Evolutionary conservation across 2,113 vertebrate species (phyloP), one percentile per base, ranked within the genome.

Genomic region (Clarias macrocephalus): DNA sequence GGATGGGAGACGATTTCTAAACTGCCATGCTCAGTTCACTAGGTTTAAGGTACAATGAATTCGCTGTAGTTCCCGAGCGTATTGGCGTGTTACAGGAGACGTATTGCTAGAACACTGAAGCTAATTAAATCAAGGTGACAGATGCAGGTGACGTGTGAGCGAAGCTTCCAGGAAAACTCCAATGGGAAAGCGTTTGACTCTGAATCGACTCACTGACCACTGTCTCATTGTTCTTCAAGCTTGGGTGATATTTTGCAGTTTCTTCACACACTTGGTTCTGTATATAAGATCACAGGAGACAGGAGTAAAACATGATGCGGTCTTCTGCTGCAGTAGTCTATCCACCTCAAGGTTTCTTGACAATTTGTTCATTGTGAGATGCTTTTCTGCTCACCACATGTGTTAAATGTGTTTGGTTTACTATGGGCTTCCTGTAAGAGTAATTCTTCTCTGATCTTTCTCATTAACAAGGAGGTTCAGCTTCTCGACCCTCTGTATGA

Each of bases 81-180:
- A 90, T 85, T 88, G 23, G 30, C 72, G 76, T 88, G 86, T 88
- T 66, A 65, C 19, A 77, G 70, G 85, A 88, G 23, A 90, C 72
- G 85, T 70, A 89, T 83, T 80, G 28, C 75, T 80, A 25, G 19
- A 86, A 80, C 42, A 16, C 60, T 56, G 1, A 77, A 48, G 28
- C 16, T 86, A 86, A 86, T 86, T 86, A 86, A 80, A 86, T 37
- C 2, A 3, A 37, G 63, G 63, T 77, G 63, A 70, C 52, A 63
- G 48, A 79, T 66, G 33, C 42, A 6, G 66, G 62, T 6, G 62
- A 75, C 21, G 21, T 76, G 57, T 66, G 63, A 66, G n/a, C 10
- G 12, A 15, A 1, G n/a, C 66, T 68, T 33, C 30, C 28, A 30
- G 11, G 11, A 28, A 12, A 28, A 16, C 28, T 2, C 13, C 28